Conservation (phyloP, 2,797 vertebrate species). For the Caiman crocodilus region DNA sequence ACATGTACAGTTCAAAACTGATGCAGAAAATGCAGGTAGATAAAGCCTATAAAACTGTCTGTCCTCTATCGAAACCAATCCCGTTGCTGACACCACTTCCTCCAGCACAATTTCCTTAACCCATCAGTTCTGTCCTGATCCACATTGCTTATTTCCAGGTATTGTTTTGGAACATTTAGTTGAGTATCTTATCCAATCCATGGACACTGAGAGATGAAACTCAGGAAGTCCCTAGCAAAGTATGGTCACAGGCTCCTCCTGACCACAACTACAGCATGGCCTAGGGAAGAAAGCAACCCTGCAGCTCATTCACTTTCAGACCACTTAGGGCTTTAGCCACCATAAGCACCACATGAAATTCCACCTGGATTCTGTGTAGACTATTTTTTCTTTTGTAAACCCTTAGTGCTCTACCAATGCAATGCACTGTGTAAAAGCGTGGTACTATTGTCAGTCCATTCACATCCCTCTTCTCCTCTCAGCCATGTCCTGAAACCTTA, state of each 20-base stretch:
- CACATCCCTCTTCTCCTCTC: neutral
- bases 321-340: neutral
- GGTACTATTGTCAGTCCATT: neutral
- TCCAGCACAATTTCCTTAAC: neutral
- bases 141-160: neutral
- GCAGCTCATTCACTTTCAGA: neutral
- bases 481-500: no score
- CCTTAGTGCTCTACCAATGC: neutral
- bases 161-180: no score
- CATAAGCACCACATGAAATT: neutral
- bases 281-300: no score
- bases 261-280: neutral
- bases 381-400: neutral
- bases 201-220: neutral
- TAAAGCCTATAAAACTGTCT: neutral
- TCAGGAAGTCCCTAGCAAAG: neutral
- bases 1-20: neutral
- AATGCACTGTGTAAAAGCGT: neutral
- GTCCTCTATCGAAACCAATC: neutral
- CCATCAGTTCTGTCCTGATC: neutral
- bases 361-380: neutral
- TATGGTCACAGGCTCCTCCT: neutral
- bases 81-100: neutral
- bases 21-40: no score
- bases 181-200: neutral